Evolutionary conservation across 64 coral and sea anemone genomes (phyloP).

Genomic region (Dendrophyllia cribrosa): DNA sequence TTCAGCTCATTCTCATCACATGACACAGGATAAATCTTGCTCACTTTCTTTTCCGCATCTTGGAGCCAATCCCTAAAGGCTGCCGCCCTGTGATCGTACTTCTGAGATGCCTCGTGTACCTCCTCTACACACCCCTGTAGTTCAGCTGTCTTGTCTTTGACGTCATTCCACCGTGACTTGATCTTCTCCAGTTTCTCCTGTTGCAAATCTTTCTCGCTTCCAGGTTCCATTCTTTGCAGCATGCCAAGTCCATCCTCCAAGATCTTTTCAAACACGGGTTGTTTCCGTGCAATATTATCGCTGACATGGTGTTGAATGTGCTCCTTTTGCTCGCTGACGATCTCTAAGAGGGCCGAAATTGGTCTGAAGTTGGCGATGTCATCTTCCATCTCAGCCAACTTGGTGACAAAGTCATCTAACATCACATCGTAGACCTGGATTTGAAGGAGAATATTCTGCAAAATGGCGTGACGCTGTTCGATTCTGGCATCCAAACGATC

Average conservation of each 20-base stretch:
- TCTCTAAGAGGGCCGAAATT: constrained; percentile 85
- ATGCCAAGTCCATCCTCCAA: constrained; percentile 87
- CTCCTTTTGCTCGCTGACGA: constrained; percentile 81
- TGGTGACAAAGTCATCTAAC: constrained; percentile 50
- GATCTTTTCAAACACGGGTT: constrained; percentile 93
- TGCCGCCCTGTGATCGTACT: constrained; percentile 66
- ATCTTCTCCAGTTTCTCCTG: constrained; percentile 69
- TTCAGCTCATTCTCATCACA: constrained; percentile 71
- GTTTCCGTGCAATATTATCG: constrained; percentile 70
- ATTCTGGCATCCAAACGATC: constrained; percentile 80
- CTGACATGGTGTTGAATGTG: constrained; percentile 60
- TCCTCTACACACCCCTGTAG: constrained; percentile 60
- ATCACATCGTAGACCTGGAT: constrained; percentile 82
- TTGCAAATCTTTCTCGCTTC: constrained; percentile 81
- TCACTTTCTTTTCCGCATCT: constrained; percentile 81
- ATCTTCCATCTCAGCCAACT: constrained; percentile 66
- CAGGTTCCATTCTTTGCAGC: constrained; percentile 83
- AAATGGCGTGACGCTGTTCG: constrained; percentile 73
- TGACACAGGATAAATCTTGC: constrained; percentile 65
- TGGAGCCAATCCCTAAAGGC: constrained; percentile 86
- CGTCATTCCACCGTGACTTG: constrained; percentile 62
- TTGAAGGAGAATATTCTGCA: constrained; percentile 79
- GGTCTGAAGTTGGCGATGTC: constrained; percentile 79
- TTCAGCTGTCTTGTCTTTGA: constrained; percentile 72
- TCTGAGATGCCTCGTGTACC: constrained; percentile 76